These are phyloP conservation scores for Prunella fulvescens DNA, from an alignment of 2,113 vertebrate genomes.

Conservation along the genomic window DNA sequence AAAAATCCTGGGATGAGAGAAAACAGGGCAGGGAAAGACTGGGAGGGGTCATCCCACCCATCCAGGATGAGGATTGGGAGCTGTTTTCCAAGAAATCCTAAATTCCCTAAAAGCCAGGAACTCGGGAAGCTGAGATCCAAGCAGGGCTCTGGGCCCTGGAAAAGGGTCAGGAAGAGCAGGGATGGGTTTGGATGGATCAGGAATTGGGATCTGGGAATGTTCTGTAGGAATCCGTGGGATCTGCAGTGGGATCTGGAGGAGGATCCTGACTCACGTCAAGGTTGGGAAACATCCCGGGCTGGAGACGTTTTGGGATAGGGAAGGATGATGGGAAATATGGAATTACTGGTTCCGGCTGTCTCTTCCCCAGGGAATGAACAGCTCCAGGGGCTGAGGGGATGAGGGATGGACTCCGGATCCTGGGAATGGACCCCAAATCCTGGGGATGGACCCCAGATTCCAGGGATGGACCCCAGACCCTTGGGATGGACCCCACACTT, in stretches of 20 bases:
- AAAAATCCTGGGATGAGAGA: neutral
- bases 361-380: neutral
- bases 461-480: rapidly evolving
- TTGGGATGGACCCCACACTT: rapidly evolving
- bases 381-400: neutral
- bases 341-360: neutral
- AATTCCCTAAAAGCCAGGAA: neutral
- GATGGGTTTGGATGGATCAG: neutral
- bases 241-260: rapidly evolving
- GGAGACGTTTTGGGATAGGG: neutral
- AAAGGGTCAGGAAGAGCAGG: neutral
- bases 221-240: neutral
- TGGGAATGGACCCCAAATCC: rapidly evolving
- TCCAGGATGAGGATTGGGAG: neutral
- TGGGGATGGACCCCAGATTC: rapidly evolving
- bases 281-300: rapidly evolving
- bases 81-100: neutral
- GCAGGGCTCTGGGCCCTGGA: rapidly evolving
- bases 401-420: neutral
- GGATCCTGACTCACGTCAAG: neutral
- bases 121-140: neutral
- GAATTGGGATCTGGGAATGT: neutral
- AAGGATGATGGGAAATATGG: neutral
- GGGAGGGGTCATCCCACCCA: neutral
- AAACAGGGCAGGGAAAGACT: neutral